phyloP scores from a whole-genome alignment of 2,888 invertebrate genomes.

The Caenorhabditis afra region DNA sequence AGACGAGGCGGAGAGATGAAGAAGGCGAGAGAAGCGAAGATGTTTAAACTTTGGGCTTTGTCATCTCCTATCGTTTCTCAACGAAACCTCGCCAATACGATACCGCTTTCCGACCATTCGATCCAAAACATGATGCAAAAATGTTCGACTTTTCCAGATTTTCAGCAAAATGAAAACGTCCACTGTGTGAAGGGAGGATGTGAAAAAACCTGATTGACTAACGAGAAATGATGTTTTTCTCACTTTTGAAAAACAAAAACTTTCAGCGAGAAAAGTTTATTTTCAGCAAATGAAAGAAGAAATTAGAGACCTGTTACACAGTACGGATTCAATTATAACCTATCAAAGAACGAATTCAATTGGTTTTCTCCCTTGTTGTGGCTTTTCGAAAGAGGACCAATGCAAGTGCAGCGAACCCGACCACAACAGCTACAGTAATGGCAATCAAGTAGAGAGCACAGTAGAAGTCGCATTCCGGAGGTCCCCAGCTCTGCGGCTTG shows the following conservation, averaged over 20 bases:
- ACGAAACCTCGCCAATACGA: conserved; percentile 23
- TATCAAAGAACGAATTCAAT: conserved; percentile 8
- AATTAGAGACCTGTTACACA: conserved; percentile 26
- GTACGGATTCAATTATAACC: background rate
- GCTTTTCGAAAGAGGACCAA: conserved; percentile 30
- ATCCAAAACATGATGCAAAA: conserved; percentile 52
- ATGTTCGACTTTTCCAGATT: background rate
- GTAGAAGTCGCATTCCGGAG: conserved; percentile 61
- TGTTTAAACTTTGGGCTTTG: conserved; percentile 62
- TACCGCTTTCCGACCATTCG: conserved; percentile 30
- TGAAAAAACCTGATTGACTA: conserved; percentile 1
- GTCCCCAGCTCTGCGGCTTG: conserved; percentile 55
- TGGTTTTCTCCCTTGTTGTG: conserved; percentile 39
- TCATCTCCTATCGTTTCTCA: conserved; percentile 31
- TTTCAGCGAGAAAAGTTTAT: conserved; percentile 3
- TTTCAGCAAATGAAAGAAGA: conserved; percentile 10
- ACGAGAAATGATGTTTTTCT: background rate
- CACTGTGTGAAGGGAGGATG: background rate
- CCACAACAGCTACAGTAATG: conserved; percentile 25
- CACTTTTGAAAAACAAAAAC: background rate
- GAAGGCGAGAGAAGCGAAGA: conserved; percentile 43
- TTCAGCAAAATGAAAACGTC: conserved; percentile 16
- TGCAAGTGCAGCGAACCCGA: conserved; percentile 33
- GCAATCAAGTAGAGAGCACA: conserved; percentile 43
- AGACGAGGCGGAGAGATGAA: conserved; percentile 22